phyloP scores from a whole-genome alignment of 2,888 invertebrate species.

The Lydus trimaculatus region DNA sequence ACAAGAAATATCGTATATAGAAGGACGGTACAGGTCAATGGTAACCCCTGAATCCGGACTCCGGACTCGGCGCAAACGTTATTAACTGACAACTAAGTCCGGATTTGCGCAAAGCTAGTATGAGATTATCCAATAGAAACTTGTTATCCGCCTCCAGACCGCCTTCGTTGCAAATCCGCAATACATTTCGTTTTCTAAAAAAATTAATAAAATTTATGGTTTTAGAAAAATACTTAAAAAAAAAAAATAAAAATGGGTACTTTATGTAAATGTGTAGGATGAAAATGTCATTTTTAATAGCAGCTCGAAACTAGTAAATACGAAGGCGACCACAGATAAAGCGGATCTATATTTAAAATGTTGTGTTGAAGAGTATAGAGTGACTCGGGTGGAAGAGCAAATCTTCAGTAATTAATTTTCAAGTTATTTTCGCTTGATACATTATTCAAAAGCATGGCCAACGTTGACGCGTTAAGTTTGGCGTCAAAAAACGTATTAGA shows the following conservation, averaged over 20 bases:
- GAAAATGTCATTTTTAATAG: constrained; percentile 32
- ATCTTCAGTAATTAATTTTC: constrained; percentile 51
- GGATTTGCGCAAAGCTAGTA: constrained; percentile 58
- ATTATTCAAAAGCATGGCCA: constrained; percentile 50
- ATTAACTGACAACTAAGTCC: constrained; percentile 56
- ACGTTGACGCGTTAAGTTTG: constrained; percentile 46
- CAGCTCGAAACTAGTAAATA: constrained; percentile 34
- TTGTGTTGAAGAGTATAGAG: constrained; percentile 51
- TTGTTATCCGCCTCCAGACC: constrained; percentile 54
- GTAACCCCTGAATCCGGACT: constrained; percentile 50
- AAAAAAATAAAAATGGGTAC: neutral
- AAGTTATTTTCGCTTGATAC: constrained; percentile 51
- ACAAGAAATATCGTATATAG: constrained; percentile 50
- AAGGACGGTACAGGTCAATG: constrained; percentile 52
- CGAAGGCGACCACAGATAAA: constrained; percentile 42
- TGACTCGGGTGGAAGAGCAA: constrained; percentile 45
- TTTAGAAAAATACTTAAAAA: neutral
- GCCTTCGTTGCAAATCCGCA: constrained; percentile 47
- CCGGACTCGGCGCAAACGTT: constrained; percentile 54
- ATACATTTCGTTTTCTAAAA: constrained; percentile 27
- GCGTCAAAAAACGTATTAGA: constrained; percentile 21
- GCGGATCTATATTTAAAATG: constrained; percentile 51
- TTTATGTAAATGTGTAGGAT: constrained; percentile 8
- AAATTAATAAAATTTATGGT: constrained; percentile 12
- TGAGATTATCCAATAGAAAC: constrained; percentile 61